Evolutionary conservation across 2,888 invertebrate genomes (phyloP).

Genomic region (Drosophila longiperda): DNA sequence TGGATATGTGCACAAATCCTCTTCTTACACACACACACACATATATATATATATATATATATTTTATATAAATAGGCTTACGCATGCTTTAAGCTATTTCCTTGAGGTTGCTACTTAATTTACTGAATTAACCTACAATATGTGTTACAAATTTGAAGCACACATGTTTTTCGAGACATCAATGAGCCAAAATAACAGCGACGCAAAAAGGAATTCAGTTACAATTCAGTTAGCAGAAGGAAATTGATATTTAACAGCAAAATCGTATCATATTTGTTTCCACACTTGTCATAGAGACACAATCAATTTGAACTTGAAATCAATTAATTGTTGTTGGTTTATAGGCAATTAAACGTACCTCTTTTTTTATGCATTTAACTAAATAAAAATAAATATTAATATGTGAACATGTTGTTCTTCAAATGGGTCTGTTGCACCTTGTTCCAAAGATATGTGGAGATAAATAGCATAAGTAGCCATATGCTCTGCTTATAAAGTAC

Average conservation of each 20-base stretch:
- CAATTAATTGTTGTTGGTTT: neutral
- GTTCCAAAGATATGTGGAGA: neutral
- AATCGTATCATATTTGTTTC: neutral
- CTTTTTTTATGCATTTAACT: neutral
- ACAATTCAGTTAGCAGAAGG: neutral
- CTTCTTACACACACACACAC: neutral
- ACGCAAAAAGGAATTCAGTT: neutral
- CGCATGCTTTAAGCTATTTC: neutral
- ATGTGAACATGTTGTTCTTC: neutral
- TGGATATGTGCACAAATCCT: slow-evolving; percentile 3
- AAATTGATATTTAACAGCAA: neutral
- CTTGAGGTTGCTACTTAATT: slow-evolving; percentile 1
- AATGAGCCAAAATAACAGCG: neutral
- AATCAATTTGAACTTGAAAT: neutral
- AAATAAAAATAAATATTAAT: neutral
- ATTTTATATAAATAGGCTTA: neutral
- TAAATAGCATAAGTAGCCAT: neutral
- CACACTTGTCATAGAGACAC: neutral
- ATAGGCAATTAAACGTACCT: too few relatives aligned
- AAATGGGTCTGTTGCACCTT: neutral
- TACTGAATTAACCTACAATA: neutral
- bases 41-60: neutral
- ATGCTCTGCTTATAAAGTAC: neutral
- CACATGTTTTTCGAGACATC: neutral
- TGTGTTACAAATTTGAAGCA: neutral